A percentile compares a stretch with the other conserved stretches of the same genome.
Evolutionary conservation across 2,888 invertebrate species (phyloP).

Genomic region (Epirrita christyi): DNA sequence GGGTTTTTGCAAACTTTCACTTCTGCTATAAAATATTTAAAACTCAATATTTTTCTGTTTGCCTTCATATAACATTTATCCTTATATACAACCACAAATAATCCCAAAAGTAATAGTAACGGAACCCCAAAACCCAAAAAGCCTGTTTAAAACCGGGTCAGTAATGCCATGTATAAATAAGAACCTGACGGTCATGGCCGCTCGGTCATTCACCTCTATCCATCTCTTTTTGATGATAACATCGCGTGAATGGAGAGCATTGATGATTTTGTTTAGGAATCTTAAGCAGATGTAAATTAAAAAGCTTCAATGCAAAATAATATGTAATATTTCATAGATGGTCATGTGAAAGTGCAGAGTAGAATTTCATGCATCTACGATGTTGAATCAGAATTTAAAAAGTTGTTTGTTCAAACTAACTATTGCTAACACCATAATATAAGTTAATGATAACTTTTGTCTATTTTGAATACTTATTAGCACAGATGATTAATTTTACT

Average conservation of each 20-base stretch:
- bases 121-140: constrained; percentile 41
- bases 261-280: constrained; percentile 9
- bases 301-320: too few species aligned
- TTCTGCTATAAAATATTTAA: too few species aligned
- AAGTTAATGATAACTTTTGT: too few species aligned
- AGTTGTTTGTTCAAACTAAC: too few species aligned
- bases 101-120: constrained; percentile 33
- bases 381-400: too few species aligned
- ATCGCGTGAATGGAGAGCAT: constrained; percentile 22
- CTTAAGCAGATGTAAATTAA: neutral
- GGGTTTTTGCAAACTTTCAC: neutral
- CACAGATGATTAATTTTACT: too few species aligned
- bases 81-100: constrained; percentile 14
- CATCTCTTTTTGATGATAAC: constrained; percentile 28
- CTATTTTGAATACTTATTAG: too few species aligned
- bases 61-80: neutral
- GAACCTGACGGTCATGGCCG: constrained; percentile 55
- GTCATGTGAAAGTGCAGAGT: too few species aligned
- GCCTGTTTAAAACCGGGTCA: constrained; percentile 41
- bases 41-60: too few species aligned
- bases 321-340: too few species aligned
- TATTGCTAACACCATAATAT: too few species aligned
- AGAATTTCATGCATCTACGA: too few species aligned
- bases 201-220: constrained; percentile 48
- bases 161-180: constrained; percentile 38